Evolutionary conservation across 2,888 invertebrate species (phyloP).

Genomic region (Zelleria hepariella): DNA sequence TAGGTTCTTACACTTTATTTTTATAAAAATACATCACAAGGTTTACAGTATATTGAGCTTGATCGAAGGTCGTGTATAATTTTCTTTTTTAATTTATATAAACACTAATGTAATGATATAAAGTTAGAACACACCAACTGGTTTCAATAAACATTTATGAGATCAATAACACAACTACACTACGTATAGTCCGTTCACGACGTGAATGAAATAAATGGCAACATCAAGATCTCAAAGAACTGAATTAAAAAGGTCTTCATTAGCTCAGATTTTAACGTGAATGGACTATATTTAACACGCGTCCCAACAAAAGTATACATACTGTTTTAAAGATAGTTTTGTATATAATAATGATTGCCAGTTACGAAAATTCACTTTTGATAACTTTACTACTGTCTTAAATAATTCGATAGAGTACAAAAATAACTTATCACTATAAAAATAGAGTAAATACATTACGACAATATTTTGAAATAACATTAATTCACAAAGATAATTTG

Average conservation of each 20-base stretch:
- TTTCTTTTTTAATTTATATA: constrained; percentile 15
- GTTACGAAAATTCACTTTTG: background rate
- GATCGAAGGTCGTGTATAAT: constrained; percentile 54
- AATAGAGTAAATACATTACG: background rate
- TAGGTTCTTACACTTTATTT: no score
- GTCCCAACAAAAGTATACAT: background rate
- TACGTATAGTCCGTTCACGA: background rate
- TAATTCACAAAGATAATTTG: background rate
- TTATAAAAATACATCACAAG: constrained; percentile 70
- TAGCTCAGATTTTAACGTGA: background rate
- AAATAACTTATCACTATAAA: background rate
- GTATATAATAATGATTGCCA: no score
- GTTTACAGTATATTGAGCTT: constrained; percentile 53
- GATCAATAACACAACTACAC: constrained; percentile 39
- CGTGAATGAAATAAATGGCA: no score
- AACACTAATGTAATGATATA: constrained; percentile 7
- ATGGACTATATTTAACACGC: background rate
- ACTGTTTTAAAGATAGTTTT: no score
- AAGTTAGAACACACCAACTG: constrained; percentile 60
- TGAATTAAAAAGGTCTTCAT: no score
- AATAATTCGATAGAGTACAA: background rate
- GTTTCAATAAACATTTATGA: constrained; percentile 31
- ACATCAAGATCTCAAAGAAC: no score
- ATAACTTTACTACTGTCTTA: background rate
- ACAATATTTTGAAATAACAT: background rate